A percentile compares a stretch with the other conserved stretches of the same genome.
Conservation (phyloP, 2,113 vertebrate genomes). For the Parus major region DNA sequence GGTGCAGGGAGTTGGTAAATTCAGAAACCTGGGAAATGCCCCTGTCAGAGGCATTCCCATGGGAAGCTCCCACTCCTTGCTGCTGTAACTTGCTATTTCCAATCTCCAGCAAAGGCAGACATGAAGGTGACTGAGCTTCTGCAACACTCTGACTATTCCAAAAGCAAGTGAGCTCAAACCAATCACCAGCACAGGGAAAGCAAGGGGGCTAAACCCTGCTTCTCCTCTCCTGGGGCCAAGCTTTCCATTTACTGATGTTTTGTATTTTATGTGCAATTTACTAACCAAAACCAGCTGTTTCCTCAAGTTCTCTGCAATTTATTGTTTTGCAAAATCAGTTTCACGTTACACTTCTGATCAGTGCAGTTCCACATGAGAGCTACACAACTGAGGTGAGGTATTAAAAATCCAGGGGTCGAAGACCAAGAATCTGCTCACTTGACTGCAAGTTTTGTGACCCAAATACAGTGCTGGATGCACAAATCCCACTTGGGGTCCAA, state of each 20-base stretch:
- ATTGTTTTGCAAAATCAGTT: constrained; percentile 68
- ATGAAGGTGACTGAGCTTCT: not conserved
- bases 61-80: not conserved
- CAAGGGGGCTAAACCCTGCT: not conserved
- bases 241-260: constrained; percentile 60
- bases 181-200: constrained; percentile 1
- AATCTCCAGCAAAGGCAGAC: not conserved
- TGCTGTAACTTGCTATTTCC: constrained; percentile 1
- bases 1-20: not conserved
- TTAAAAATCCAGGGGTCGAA: not conserved
- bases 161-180: constrained; percentile 26
- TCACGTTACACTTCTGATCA: constrained; percentile 56
- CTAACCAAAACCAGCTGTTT: constrained; percentile 66
- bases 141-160: constrained; percentile 11
- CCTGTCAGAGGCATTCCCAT: not conserved
- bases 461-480: not conserved
- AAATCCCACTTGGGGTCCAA: not conserved
- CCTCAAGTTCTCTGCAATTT: constrained; percentile 55
- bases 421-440: constrained; percentile 5
- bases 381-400: constrained; percentile 15
- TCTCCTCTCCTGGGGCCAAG: constrained; percentile 31
- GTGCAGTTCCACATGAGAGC: constrained; percentile 35
- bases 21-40: not conserved
- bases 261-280: constrained; percentile 61
- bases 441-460: not conserved